These are phyloP conservation scores for Typhlomys cinereus DNA, from an alignment of 2,113 vertebrate species.

Conservation along the genomic window DNA sequence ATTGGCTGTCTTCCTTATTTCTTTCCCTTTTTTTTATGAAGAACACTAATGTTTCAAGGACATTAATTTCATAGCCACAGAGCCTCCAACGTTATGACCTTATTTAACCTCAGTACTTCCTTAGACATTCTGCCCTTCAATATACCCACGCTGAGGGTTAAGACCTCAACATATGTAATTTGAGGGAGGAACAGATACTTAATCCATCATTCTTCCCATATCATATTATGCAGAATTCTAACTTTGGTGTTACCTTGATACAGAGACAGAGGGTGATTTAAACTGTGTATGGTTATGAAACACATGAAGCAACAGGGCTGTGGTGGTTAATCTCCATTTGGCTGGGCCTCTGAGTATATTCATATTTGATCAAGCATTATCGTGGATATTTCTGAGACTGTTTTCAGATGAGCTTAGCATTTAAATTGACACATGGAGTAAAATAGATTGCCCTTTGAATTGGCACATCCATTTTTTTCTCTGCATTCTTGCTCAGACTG, in stretches of 20 bases:
- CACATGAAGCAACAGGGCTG: not conserved
- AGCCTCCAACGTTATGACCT: not conserved
- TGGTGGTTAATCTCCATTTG: not conserved
- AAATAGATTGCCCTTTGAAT: not conserved
- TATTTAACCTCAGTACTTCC: not conserved
- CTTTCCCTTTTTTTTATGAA: not conserved
- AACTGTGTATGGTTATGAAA: not conserved
- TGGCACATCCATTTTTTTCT: not conserved
- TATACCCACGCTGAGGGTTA: not conserved
- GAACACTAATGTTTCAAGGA: not conserved
- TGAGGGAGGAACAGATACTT: not conserved
- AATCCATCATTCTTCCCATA: not conserved
- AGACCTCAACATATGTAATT: not conserved
- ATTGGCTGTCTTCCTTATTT: not conserved
- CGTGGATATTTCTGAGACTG: not conserved
- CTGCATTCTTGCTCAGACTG: not conserved
- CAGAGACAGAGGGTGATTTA: not conserved
- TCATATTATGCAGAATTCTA: not conserved
- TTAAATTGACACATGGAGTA: not conserved
- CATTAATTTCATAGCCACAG: not conserved
- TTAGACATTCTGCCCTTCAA: not conserved
- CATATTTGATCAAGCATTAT: not conserved
- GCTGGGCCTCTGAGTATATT: no score
- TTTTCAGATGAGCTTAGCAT: not conserved
- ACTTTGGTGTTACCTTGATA: not conserved